phyloP scores from a whole-genome alignment of 1,140 invertebrate species.

The Aphidius gifuensis region DNA sequence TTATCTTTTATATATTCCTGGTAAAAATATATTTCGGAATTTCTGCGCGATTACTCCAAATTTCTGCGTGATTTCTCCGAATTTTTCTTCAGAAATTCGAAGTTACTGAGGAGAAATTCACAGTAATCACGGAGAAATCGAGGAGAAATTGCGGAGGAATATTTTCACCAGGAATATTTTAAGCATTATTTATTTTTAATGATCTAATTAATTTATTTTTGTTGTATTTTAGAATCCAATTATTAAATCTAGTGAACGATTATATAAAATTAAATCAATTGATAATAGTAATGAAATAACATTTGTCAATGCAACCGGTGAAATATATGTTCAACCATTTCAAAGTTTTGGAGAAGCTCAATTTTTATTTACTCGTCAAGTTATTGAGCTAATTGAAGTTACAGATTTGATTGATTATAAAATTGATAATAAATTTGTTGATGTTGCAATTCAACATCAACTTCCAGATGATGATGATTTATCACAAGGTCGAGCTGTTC shows the following conservation, averaged over 20 bases:
- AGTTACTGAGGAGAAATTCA: no score
- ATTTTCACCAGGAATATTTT: no score
- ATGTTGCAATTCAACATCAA: constrained; percentile 39
- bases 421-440: constrained; percentile 27
- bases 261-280: constrained; percentile 38
- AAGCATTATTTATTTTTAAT: constrained; percentile 3
- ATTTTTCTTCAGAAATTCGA: no score
- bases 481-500: constrained; percentile 44
- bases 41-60: no score
- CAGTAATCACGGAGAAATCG: no score
- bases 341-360: constrained; percentile 51
- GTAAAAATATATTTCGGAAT: neutral
- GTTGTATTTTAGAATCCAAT: constrained; percentile 38
- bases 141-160: no score
- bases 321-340: constrained; percentile 50
- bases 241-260: constrained; percentile 48
- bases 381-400: constrained; percentile 21
- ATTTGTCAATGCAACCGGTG: constrained; percentile 46
- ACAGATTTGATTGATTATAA: constrained; percentile 22
- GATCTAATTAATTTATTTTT: constrained; percentile 12
- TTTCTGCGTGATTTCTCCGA: no score
- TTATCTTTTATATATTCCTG: constrained; percentile 19
- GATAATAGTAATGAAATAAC: constrained; percentile 34
- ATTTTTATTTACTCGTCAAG: constrained; percentile 39
- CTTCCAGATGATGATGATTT: constrained; percentile 46